Evolutionary conservation across 2,113 vertebrate species (phyloP).

Genomic region (Arenaria interpres): DNA sequence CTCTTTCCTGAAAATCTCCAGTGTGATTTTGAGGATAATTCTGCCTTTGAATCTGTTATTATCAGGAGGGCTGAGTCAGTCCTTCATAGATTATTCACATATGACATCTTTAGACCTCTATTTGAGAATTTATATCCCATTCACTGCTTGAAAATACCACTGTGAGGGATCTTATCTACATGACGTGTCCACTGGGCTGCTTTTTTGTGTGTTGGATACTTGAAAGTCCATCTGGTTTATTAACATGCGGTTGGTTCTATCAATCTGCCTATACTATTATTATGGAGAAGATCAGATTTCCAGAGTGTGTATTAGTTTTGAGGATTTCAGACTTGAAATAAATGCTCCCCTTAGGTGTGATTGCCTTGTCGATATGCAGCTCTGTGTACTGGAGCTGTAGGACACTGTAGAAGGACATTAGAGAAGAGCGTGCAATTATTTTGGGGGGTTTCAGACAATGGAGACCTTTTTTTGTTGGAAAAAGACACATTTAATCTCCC

Average conservation of each 20-base stretch:
- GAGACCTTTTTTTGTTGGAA: not conserved
- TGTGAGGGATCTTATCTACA: not conserved
- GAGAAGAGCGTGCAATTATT: not conserved
- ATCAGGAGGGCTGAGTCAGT: constrained; percentile 7
- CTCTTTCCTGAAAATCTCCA: not conserved
- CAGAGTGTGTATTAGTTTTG: not conserved
- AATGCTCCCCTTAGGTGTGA: not conserved
- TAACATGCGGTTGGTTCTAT: not conserved
- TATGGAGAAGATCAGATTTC: not conserved
- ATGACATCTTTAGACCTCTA: constrained; percentile 31
- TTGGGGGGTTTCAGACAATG: not conserved
- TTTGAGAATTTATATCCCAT: constrained; percentile 30
- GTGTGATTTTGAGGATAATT: constrained; percentile 43
- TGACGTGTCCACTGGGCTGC: not conserved
- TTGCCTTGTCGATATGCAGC: not conserved
- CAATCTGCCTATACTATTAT: not conserved
- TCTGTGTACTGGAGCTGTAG: not conserved
- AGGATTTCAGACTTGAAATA: not conserved
- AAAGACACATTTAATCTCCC: not conserved
- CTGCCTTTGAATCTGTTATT: constrained; percentile 24
- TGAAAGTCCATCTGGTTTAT: constrained; percentile 14
- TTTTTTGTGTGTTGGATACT: not conserved
- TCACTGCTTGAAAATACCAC: not conserved
- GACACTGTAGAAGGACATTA: not conserved
- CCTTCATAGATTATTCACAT: constrained; percentile 48